Evolutionary conservation across 2,888 invertebrate genomes (phyloP).

Genomic region (Erebia epiphron): DNA sequence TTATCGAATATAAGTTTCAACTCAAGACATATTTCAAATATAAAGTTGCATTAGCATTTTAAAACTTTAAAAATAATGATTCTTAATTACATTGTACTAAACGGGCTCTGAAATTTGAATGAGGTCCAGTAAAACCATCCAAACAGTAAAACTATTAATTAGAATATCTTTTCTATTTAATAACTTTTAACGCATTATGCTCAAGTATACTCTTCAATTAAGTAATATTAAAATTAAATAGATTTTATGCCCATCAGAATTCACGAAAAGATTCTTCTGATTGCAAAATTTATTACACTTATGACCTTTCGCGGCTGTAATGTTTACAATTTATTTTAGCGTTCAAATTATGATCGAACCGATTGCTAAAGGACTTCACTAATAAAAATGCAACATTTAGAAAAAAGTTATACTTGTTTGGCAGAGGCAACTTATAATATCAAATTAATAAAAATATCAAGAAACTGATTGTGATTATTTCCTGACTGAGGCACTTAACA

Average conservation of each 20-base stretch:
- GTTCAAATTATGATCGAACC: constrained; percentile 2
- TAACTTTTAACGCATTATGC: not conserved
- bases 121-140: not conserved
- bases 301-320: constrained; percentile 28
- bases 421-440: too few species aligned
- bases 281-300: constrained; percentile 24
- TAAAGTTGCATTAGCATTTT: not conserved
- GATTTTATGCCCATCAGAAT: constrained; percentile 6
- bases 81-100: not conserved
- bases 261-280: not conserved
- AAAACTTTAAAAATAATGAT: too few species aligned
- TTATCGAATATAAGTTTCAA: not conserved
- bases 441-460: too few species aligned
- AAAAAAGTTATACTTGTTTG: not conserved
- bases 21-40: not conserved
- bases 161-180: not conserved
- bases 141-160: too few species aligned
- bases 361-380: constrained; percentile 8
- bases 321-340: constrained; percentile 20
- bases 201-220: not conserved
- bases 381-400: constrained; percentile 4
- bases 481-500: too few species aligned
- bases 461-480: too few species aligned
- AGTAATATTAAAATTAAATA: constrained; percentile 9
- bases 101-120: not conserved